These are phyloP conservation scores for Betta splendens DNA, from an alignment of 2,797 vertebrate genomes.

Conservation along the genomic window DNA sequence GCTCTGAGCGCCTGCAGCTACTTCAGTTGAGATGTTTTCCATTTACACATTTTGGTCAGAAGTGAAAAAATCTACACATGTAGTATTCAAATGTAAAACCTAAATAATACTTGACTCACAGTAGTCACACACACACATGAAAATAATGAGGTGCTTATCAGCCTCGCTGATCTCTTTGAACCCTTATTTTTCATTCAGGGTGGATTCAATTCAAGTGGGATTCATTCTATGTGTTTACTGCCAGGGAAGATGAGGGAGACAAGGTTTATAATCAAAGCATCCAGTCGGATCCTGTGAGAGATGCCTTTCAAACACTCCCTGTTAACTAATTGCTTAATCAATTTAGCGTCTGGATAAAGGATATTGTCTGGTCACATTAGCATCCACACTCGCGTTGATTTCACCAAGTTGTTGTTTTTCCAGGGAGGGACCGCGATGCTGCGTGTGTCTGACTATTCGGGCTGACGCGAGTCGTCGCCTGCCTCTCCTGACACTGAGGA, in stretches of 20 bases:
- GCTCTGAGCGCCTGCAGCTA: no score
- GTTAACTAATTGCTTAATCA: constrained; percentile 60
- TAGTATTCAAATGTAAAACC: no score
- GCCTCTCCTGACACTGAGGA: constrained; percentile 34
- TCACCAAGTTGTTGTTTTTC: constrained; percentile 11
- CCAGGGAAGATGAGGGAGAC: constrained; percentile 33
- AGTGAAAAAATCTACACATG: no score
- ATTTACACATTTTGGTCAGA: no score
- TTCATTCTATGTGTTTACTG: constrained; percentile 49
- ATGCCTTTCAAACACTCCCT: constrained; percentile 18
- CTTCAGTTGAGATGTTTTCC: no score
- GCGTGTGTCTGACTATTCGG: constrained; percentile 6
- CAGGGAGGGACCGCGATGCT: background rate
- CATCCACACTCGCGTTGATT: constrained; percentile 26
- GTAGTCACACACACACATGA: constrained; percentile 14
- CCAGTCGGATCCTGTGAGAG: background rate
- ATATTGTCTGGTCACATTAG: constrained; percentile 15
- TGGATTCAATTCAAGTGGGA: constrained; percentile 46
- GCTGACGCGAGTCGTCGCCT: constrained; percentile 22
- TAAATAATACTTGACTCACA: no score
- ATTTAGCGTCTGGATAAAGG: constrained; percentile 36
- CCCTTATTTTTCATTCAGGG: constrained; percentile 31
- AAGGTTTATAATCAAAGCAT: constrained; percentile 40
- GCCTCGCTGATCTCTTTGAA: constrained; percentile 15
- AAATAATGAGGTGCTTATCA: constrained; percentile 27